These are phyloP conservation scores for Pseudanteris insignis DNA, from an alignment of 2,888 invertebrate species.

Conservation along the genomic window DNA sequence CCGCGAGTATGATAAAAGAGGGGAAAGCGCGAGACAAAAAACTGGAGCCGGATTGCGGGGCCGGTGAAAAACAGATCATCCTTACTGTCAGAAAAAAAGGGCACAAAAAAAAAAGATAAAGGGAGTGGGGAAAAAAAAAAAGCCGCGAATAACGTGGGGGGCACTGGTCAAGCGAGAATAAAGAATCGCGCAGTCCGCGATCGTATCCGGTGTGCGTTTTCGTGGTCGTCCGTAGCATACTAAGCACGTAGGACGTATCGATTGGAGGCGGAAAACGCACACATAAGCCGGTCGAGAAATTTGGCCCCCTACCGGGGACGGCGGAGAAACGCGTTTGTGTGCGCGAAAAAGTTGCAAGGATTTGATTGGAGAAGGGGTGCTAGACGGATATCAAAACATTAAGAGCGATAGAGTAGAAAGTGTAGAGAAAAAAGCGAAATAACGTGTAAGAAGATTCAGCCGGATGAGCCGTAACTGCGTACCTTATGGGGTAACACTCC, in stretches of 20 bases:
- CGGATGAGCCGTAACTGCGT: slow-evolving; percentile 47
- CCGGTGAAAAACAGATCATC: too few species aligned
- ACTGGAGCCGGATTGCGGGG: too few species aligned
- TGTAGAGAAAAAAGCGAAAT: not conserved
- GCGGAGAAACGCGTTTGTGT: slow-evolving; percentile 11
- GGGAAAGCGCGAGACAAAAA: too few species aligned
- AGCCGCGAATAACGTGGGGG: too few species aligned
- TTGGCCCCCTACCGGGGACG: slow-evolving; percentile 31
- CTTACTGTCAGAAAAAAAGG: too few species aligned
- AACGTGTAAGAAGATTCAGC: not conserved
- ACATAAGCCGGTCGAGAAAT: slow-evolving; percentile 47
- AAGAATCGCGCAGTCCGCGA: too few species aligned
- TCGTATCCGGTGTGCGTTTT: slow-evolving; percentile 49
- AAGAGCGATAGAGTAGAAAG: slow-evolving; percentile 1
- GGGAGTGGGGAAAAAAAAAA: too few species aligned
- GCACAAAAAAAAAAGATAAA: too few species aligned
- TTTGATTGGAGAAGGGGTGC: slow-evolving; percentile 1
- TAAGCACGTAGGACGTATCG: slow-evolving; percentile 58
- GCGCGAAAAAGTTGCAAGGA: slow-evolving; percentile 25
- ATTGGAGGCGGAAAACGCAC: slow-evolving; percentile 57
- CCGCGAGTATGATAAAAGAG: too few species aligned
- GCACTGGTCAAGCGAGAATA: too few species aligned
- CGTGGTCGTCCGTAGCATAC: slow-evolving; percentile 44
- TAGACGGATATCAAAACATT: not conserved
- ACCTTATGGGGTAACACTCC: slow-evolving; percentile 64